Base-by-base conservation (phyloP, 2,113 vertebrate species). In the Steatornis caripensis region DNA sequence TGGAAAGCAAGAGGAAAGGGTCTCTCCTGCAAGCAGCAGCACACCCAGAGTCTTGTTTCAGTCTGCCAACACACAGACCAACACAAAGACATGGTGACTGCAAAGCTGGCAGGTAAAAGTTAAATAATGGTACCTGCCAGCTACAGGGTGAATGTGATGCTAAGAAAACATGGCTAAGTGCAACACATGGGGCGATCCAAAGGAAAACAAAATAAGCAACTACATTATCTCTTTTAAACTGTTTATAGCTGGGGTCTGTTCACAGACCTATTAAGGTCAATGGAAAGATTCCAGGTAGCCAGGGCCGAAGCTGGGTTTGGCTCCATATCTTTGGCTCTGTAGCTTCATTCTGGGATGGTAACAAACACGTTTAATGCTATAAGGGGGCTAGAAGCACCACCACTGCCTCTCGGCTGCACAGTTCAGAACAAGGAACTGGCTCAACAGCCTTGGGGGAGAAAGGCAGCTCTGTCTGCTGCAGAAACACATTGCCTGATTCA, bases 391-490 rank as follows among this genome's bases (percentile, higher is more conserved):
- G 34, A 94, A 87, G 62, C 17, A 80, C 45, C 39, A 24, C 45
- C 5, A 4, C n/a, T 77, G 91, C 60, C 76, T 78, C 80, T 84
- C 3, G 1, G 43, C 81, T 87, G 27, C 69, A 37, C 48, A 32
- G 69, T 24, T 65, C 70, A 84, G 84, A 82, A 24, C 51, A 87
- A 89, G 77, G 37, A 84, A 46, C n/a, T 48, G 43, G 39, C 68
- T 93, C 49, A 51, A 18, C 11, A 32, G 75, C n/a, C 51, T n/a
- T 45, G 48, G 26, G 43, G 60, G 37, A 95, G 89, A 94, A 96
- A 92, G 80, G 80, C 83, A 84, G 45, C 90, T 95, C 95, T 94
- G 76, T 95, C 86, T 93, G 71, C 80, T 90, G 53, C 65, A 79
- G 80, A 68, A 84, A 93, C 61, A 87, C 86, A 79, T 76, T 2